A percentile compares a stretch with the other conserved stretches of the same genome.
These are phyloP conservation scores for Manis crassicaudata DNA, from an alignment of 2,797 vertebrate genomes.

Conservation along the genomic window DNA sequence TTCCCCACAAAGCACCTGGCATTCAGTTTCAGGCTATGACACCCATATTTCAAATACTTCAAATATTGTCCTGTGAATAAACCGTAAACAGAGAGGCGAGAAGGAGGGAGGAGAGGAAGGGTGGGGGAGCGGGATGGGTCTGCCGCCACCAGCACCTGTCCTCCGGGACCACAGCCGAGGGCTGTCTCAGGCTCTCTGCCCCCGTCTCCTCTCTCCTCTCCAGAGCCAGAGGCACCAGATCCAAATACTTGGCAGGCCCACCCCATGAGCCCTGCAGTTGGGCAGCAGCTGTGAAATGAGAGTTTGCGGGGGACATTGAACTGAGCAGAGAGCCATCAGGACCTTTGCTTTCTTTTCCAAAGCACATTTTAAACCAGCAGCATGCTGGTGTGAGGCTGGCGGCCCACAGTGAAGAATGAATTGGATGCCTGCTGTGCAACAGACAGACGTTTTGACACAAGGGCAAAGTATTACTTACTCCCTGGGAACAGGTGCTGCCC, in stretches of 20 bases:
- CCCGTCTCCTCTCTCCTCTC: background rate
- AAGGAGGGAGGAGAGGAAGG: background rate
- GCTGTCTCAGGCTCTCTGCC: background rate
- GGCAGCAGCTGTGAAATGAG: constrained; percentile 53
- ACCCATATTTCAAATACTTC: constrained; percentile 66
- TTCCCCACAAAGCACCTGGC: constrained; percentile 36
- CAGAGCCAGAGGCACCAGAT: background rate
- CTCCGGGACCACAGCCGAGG: constrained; percentile 7
- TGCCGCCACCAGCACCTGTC: constrained; percentile 68
- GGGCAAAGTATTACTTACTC: constrained; percentile 70
- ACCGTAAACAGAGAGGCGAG: constrained; percentile 62
- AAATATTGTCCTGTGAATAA: constrained; percentile 50
- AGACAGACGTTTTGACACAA: constrained; percentile 53
- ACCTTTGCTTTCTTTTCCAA: constrained; percentile 46
- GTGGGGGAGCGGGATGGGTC: background rate
- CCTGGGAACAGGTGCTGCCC: constrained; percentile 69
- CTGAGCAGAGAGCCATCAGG: constrained; percentile 13
- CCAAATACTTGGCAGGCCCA: constrained; percentile 11
- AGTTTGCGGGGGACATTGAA: background rate
- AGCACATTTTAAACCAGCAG: constrained; percentile 5
- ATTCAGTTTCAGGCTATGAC: background rate
- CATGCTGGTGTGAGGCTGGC: background rate
- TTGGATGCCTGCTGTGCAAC: constrained; percentile 37
- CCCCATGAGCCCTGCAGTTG: background rate
- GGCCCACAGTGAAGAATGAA: background rate